phyloP scores from a whole-genome alignment of 30 jellyfish, hydroid and myxozoan genomes.

The Sanderia malayensis region DNA sequence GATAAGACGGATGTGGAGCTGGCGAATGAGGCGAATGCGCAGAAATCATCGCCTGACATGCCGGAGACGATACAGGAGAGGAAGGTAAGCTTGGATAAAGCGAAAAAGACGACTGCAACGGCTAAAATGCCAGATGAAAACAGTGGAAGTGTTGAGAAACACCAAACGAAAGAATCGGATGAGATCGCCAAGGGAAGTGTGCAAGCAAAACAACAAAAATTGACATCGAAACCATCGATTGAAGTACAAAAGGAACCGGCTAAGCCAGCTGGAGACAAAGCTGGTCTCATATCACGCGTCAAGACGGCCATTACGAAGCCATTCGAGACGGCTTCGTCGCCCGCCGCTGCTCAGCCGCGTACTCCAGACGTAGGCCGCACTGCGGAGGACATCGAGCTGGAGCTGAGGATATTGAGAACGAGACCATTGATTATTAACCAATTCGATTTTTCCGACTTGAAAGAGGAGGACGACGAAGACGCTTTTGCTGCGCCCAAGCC shows the following conservation, averaged over 20 bases:
- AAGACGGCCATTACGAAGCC: conserved; percentile 83
- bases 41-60: conserved; percentile 20
- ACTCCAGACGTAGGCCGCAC: conserved; percentile 36
- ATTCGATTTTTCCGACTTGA: conserved; percentile 90
- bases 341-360: conserved; percentile 46
- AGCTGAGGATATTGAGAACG: conserved; percentile 75
- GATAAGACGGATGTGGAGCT: conserved; percentile 86
- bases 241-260: conserved; percentile 62
- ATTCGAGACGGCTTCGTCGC: conserved; percentile 66
- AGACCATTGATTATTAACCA: conserved; percentile 78
- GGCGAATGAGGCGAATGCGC: conserved; percentile 32
- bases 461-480: conserved; percentile 91
- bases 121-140: no score
- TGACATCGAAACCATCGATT: conserved; percentile 45
- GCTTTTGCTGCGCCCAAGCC: conserved; percentile 72
- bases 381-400: conserved; percentile 94
- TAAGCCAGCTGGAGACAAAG: conserved; percentile 70
- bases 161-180: conserved; percentile 22
- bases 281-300: conserved; percentile 74
- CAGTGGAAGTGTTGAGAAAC: no score
- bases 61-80: conserved; percentile 63
- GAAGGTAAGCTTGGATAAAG: conserved; percentile 54
- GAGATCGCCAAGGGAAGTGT: conserved; percentile 71
- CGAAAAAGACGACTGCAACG: conserved; percentile 54
- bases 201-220: conserved; percentile 64